Evolutionary conservation across 2,797 vertebrate species (phyloP).

Genomic region (Percopsis omiscomaycus): DNA sequence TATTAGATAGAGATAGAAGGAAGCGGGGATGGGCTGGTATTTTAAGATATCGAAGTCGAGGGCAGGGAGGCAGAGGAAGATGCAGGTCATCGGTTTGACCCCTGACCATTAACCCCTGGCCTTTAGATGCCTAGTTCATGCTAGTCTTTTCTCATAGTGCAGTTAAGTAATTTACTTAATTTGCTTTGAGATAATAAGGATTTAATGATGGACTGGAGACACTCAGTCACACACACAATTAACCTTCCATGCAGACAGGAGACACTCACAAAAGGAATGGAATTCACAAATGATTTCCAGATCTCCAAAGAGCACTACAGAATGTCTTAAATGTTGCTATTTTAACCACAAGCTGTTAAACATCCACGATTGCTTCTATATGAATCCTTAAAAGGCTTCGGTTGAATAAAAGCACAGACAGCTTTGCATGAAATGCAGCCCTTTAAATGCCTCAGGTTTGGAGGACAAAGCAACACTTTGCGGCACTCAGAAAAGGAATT

Average conservation of each 20-base stretch:
- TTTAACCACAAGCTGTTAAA: constrained; percentile 38
- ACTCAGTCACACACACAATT: constrained; percentile 11
- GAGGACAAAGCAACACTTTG: constrained; percentile 1
- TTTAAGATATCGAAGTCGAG: not conserved
- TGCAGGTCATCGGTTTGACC: constrained; percentile 50
- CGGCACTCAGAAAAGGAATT: no score
- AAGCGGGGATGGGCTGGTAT: not conserved
- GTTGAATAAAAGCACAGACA: constrained; percentile 12
- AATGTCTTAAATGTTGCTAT: constrained; percentile 41
- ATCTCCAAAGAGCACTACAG: constrained; percentile 61
- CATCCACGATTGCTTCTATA: constrained; percentile 33
- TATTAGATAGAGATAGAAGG: not conserved
- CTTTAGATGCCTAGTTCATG: constrained; percentile 31
- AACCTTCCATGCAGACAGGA: not conserved
- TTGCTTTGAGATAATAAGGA: constrained; percentile 68
- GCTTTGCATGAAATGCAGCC: not conserved
- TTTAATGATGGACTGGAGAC: constrained; percentile 54
- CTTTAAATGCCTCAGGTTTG: constrained; percentile 3
- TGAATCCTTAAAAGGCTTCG: constrained; percentile 36
- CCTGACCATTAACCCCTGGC: constrained; percentile 48
- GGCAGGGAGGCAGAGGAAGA: constrained; percentile 9
- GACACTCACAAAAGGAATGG: constrained; percentile 43
- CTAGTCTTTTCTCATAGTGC: constrained; percentile 43
- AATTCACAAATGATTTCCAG: constrained; percentile 68
- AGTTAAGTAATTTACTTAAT: constrained; percentile 68